These are phyloP conservation scores for Pedicia rivosa DNA, from an alignment of 2,888 invertebrate species.

Conservation along the genomic window DNA sequence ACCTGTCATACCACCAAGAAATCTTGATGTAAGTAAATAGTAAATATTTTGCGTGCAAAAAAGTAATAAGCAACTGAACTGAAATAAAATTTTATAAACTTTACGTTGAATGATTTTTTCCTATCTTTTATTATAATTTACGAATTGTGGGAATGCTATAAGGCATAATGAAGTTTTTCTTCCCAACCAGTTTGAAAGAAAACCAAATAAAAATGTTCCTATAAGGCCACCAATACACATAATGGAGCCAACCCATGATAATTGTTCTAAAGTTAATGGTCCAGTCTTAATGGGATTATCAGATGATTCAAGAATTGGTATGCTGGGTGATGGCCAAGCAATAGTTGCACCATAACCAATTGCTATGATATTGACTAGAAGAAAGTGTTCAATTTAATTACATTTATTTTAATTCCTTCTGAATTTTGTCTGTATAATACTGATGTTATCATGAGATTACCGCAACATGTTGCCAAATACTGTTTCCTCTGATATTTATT, in stretches of 20 bases:
- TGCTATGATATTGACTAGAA: constrained; percentile 5
- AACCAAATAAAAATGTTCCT: constrained; percentile 8
- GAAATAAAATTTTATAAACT: too few relatives aligned
- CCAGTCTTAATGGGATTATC: constrained; percentile 7
- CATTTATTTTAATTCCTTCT: background rate
- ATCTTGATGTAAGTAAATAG: constrained; percentile 2
- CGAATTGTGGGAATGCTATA: constrained; percentile 1
- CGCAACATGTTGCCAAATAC: too few relatives aligned
- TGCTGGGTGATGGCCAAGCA: constrained; percentile 8
- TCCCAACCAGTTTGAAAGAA: constrained; percentile 5
- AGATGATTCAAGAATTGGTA: constrained; percentile 6
- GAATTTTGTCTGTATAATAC: too few relatives aligned
- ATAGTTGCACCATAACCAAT: constrained; percentile 7
- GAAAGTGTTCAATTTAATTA: constrained; percentile 1
- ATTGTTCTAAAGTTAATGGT: constrained; percentile 3
- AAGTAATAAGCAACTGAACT: constrained; percentile 11
- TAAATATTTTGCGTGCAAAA: background rate
- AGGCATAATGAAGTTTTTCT: constrained; percentile 5
- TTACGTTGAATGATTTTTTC: too few relatives aligned
- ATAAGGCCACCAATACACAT: constrained; percentile 8
- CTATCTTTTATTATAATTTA: background rate
- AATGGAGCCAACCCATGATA: constrained; percentile 7
- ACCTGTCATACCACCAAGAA: constrained; percentile 7
- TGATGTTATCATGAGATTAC: too few relatives aligned
- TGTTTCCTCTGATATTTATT: too few relatives aligned